Conservation (phyloP, 1,140 invertebrate genomes). For the Drosophila takahashii region DNA sequence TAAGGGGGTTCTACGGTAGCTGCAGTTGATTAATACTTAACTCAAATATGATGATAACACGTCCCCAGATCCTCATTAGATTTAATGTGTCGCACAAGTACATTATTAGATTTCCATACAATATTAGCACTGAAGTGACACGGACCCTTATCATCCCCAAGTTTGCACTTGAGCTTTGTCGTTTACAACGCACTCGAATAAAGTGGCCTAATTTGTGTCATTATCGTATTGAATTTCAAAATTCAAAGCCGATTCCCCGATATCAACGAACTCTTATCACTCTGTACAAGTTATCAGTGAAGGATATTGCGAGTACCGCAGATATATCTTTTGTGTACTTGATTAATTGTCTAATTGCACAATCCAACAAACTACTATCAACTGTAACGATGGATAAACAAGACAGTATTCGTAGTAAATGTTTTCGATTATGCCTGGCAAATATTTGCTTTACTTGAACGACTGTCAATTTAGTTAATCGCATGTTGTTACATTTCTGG, state of each 20-base stretch:
- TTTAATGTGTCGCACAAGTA: constrained; percentile 49
- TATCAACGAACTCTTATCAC: constrained; percentile 20
- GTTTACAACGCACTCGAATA: constrained; percentile 9
- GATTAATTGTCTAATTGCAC: constrained; percentile 23
- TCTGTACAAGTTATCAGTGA: constrained; percentile 16
- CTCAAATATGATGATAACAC: constrained; percentile 42
- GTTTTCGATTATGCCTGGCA: constrained; percentile 7
- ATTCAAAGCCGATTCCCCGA: background rate
- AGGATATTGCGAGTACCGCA: constrained; percentile 18
- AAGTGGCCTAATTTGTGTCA: constrained; percentile 29
- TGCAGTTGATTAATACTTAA: constrained; percentile 17
- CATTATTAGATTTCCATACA: constrained; percentile 45
- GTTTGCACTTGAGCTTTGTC: constrained; percentile 20
- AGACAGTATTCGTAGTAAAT: constrained; percentile 34
- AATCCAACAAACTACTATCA: constrained; percentile 29
- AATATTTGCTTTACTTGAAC: constrained; percentile 4
- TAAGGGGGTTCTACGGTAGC: constrained; percentile 35
- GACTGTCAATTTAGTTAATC: constrained; percentile 24
- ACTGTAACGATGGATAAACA: constrained; percentile 24
- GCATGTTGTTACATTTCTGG: constrained; percentile 10
- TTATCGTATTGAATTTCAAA: constrained; percentile 15
- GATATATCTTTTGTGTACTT: constrained; percentile 33
- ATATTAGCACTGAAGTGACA: constrained; percentile 10
- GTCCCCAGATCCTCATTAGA: constrained; percentile 39
- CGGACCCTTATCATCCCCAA: background rate